A percentile compares a stretch with the other conserved stretches of the same genome.
These are phyloP conservation scores for Elaphurus davidianus DNA, from an alignment of 2,113 vertebrate species.

Conservation along the genomic window DNA sequence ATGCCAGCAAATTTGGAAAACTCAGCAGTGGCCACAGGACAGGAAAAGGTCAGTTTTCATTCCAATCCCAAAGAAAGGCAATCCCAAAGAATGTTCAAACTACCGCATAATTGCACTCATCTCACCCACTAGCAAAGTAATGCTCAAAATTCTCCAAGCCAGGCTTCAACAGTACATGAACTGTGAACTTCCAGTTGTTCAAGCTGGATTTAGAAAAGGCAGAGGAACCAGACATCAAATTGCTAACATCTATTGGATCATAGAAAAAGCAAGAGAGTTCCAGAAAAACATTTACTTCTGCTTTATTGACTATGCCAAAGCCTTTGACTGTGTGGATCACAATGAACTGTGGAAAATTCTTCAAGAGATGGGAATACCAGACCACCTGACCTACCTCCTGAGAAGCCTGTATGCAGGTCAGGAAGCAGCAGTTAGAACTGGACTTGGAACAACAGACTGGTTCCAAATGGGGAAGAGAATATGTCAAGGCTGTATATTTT, in stretches of 20 bases:
- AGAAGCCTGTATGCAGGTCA: neutral
- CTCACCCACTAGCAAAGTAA: neutral
- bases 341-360: neutral
- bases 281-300: neutral
- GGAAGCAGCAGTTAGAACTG: neutral
- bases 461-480: neutral
- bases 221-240: neutral
- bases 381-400: neutral
- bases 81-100: neutral
- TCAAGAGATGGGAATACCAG: neutral
- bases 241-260: neutral
- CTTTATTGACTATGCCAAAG: neutral
- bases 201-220: neutral
- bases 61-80: neutral
- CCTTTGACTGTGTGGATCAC: neutral
- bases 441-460: neutral
- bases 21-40: neutral
- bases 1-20: neutral
- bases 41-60: neutral
- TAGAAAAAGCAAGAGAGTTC: neutral
- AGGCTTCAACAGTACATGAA: neutral
- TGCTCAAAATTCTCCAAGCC: neutral
- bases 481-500: neutral
- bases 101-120: neutral
- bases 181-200: neutral